A percentile compares a stretch with the other conserved stretches of the same genome.
Evolutionary conservation across 2,113 vertebrate species (phyloP).

Genomic region (Nymphicus hollandicus): DNA sequence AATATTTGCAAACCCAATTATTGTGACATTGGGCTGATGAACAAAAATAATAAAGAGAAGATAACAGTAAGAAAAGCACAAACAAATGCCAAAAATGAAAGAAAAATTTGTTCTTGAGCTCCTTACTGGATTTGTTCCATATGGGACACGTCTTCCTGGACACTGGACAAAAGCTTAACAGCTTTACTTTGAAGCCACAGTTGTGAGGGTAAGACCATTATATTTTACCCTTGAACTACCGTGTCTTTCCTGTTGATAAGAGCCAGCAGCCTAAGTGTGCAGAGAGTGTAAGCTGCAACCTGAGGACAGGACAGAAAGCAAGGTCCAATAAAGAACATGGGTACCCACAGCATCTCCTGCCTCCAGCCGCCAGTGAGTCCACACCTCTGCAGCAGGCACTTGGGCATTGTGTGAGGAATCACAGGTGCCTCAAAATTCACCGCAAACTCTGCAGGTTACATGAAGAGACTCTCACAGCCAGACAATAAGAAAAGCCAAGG

Average conservation of each 20-base stretch:
- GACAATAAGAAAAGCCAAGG: background rate
- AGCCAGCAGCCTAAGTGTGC: background rate
- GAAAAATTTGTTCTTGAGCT: background rate
- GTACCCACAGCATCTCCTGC: background rate
- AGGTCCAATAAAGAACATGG: accelerated
- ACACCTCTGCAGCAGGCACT: accelerated
- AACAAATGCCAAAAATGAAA: background rate
- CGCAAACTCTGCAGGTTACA: background rate
- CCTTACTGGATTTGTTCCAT: background rate
- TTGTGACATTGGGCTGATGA: background rate
- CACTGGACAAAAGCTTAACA: background rate
- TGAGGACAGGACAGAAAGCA: background rate
- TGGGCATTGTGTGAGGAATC: background rate
- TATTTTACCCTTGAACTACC: background rate
- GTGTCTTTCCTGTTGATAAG: background rate
- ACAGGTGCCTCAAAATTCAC: background rate
- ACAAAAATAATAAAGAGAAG: background rate
- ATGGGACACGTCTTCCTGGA: background rate
- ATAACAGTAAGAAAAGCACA: background rate
- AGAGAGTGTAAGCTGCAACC: background rate
- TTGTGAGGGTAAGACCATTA: background rate
- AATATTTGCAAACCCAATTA: background rate
- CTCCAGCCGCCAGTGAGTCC: background rate
- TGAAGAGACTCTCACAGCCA: background rate
- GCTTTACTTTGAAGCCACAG: background rate